phyloP scores from a whole-genome alignment of 2,888 invertebrate genomes.

The Chesias legatella region DNA sequence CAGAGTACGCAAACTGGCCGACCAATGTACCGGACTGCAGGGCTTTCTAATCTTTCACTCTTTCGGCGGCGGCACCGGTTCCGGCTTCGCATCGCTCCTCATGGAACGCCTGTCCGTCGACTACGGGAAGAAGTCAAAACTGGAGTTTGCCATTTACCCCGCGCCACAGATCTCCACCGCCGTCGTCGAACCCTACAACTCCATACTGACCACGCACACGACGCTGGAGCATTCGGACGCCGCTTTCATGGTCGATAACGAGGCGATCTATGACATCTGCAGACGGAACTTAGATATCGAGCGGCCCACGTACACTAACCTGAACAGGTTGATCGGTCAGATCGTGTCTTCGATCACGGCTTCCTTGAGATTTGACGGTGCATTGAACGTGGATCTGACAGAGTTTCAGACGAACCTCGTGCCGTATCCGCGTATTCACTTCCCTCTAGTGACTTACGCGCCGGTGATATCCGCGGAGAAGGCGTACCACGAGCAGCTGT shows the following conservation, averaged over 20 bases:
- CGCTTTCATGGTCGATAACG: slow-evolving; percentile 96
- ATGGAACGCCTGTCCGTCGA: slow-evolving; percentile 98
- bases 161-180: slow-evolving; percentile 94
- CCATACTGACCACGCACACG: slow-evolving; percentile 96
- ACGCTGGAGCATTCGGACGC: slow-evolving; percentile 96
- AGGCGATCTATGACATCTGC: slow-evolving; percentile 95
- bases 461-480: slow-evolving; percentile 96
- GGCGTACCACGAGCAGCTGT: slow-evolving; percentile 95
- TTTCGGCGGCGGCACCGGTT: slow-evolving; percentile 95
- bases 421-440: slow-evolving; percentile 96
- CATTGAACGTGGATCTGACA: slow-evolving; percentile 94
- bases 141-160: slow-evolving; percentile 97
- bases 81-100: slow-evolving; percentile 95
- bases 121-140: slow-evolving; percentile 96
- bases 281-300: slow-evolving; percentile 96
- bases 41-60: slow-evolving; percentile 97
- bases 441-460: slow-evolving; percentile 94
- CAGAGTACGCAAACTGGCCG: slow-evolving; percentile 90
- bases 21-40: slow-evolving; percentile 94
- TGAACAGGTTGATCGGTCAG: slow-evolving; percentile 96
- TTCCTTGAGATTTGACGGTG: slow-evolving; percentile 94
- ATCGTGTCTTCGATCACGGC: slow-evolving; percentile 96
- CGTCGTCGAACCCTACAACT: slow-evolving; percentile 97
- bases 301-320: slow-evolving; percentile 96
- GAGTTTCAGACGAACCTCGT: slow-evolving; percentile 97